These are phyloP conservation scores for Heterotilapia buettikoferi DNA, from an alignment of 2,113 vertebrate genomes.

Conservation along the genomic window DNA sequence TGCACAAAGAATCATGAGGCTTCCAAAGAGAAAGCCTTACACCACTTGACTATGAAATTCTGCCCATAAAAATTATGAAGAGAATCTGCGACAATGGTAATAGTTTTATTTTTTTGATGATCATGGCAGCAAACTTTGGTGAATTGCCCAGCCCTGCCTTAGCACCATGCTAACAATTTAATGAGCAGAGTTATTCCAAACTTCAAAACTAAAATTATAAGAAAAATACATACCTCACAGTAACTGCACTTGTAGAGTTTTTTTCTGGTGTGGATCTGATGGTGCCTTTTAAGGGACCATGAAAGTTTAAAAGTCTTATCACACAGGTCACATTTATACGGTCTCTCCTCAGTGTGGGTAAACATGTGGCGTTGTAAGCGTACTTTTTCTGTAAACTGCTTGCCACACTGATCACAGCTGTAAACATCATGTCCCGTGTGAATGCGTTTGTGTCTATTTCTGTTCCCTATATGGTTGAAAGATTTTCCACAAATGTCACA, in stretches of 20 bases:
- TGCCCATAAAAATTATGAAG: too few species aligned
- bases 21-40: too few species aligned
- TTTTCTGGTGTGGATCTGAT: neutral
- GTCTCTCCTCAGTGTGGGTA: neutral
- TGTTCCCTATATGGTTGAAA: neutral
- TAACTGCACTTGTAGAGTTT: neutral
- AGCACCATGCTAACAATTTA: too few species aligned
- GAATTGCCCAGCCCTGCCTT: too few species aligned
- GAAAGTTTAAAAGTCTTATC: neutral
- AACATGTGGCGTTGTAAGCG: neutral
- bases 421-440: neutral
- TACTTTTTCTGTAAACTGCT: neutral
- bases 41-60: too few species aligned
- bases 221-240: neutral
- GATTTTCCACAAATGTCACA: neutral
- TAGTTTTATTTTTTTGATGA: too few species aligned
- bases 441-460: neutral
- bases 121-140: too few species aligned
- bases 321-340: neutral
- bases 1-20: too few species aligned
- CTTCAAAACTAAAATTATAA: too few species aligned
- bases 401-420: neutral
- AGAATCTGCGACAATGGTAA: too few species aligned
- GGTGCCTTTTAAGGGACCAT: neutral
- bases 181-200: too few species aligned